phyloP scores from a whole-genome alignment of 1,140 invertebrate species.

The Metopolophium dirhodum region DNA sequence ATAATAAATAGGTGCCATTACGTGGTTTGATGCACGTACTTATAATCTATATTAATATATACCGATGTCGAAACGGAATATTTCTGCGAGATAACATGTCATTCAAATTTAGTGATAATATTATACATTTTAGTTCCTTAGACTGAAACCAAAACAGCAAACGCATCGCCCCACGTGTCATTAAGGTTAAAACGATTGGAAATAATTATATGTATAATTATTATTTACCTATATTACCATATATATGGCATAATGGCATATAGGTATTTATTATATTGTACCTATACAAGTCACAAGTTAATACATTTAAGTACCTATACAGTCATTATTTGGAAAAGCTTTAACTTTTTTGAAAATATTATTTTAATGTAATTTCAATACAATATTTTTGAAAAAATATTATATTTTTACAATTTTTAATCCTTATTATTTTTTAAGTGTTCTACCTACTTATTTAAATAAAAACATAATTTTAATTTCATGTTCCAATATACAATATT shows the following conservation, averaged over 20 bases:
- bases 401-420: too few species aligned
- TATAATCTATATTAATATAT: too few species aligned
- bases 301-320: neutral
- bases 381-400: too few species aligned
- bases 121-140: neutral
- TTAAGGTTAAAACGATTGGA: neutral
- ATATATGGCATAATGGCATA: too few species aligned
- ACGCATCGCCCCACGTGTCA: neutral
- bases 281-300: neutral
- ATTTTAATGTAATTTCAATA: too few species aligned
- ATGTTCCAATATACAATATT: too few species aligned
- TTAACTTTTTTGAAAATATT: neutral
- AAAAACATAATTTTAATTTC: too few species aligned
- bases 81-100: neutral
- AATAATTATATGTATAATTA: neutral
- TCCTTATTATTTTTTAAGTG: too few species aligned
- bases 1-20: neutral
- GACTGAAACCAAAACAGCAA: neutral
- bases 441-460: too few species aligned
- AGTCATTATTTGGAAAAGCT: neutral
- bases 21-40: neutral
- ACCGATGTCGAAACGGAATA: neutral
- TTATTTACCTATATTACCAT: too few species aligned
- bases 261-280: neutral
- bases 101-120: neutral